Evolutionary conservation across 2,113 vertebrate species (phyloP).

Genomic region (Phoenicopterus ruber): DNA sequence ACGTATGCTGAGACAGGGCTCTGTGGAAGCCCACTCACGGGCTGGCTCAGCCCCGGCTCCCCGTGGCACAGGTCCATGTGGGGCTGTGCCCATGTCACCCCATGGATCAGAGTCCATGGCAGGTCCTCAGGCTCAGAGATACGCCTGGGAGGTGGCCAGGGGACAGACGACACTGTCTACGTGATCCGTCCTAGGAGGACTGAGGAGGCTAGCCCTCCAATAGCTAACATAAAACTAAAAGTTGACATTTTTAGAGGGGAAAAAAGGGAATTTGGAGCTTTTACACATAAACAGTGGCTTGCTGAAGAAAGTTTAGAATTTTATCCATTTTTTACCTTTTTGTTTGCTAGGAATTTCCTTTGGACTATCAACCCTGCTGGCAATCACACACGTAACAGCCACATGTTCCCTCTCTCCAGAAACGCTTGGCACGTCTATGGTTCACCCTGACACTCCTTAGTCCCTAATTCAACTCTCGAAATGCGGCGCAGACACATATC

Average conservation of each 20-base stretch:
- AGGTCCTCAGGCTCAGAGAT: background rate
- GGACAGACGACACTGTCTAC: background rate
- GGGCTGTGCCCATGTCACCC: background rate
- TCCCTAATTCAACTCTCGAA: background rate
- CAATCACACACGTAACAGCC: background rate
- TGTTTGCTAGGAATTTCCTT: background rate
- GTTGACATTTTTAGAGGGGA: background rate
- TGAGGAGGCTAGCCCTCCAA: background rate
- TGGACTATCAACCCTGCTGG: background rate
- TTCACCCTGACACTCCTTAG: background rate
- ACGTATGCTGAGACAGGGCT: background rate
- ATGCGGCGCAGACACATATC: fast-evolving
- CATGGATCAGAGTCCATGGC: background rate
- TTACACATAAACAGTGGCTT: fast-evolving
- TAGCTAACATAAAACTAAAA: background rate
- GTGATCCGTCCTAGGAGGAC: background rate
- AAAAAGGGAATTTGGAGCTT: background rate
- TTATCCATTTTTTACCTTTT: background rate
- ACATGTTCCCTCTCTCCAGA: background rate
- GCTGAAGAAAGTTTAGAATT: background rate
- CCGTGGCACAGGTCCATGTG: background rate
- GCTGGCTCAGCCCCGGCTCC: background rate
- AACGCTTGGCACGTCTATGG: fast-evolving
- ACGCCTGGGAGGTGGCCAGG: background rate
- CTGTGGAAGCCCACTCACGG: background rate